Base-by-base conservation (phyloP, 2,113 vertebrate species). In the Xyrauchen texanus region DNA sequence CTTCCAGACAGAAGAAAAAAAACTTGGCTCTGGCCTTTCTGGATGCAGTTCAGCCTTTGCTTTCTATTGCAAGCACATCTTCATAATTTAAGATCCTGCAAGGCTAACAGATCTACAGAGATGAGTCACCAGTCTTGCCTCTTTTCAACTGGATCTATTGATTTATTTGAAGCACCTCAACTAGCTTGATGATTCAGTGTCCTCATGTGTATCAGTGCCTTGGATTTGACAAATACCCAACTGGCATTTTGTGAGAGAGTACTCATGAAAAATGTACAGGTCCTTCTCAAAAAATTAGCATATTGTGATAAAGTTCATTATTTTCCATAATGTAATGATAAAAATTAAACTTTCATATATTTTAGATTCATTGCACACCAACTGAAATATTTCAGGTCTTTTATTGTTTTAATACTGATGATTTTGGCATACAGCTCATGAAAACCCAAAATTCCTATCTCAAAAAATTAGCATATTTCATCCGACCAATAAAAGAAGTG, bases 181-280 rank as follows among this genome's bases (percentile, higher is more conserved):
- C 78, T 55, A 78, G 78, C 68, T 69, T 81, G 85, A 84, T 73
- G 76, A 87, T 69, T 88, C 85, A 78, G 80, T 84, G 75, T 69
- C 63, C 74, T 78, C 82, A 85, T 81, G 65, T 44, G 66, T 53
- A 58, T 58, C 13, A 34, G 46, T 55, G 49, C 76, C 82, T 13
- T 81, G 82, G 82, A 82, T 86, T 86, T 79, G 60, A 77, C 81
- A 84, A 83, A 78, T 84, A 68, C 60, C 81, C 71, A 52, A 53
- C 55, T 74, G 57, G 64, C 78, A 73, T 81, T 81, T 72, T 15
- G 75, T 83, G 70, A 78, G 78, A 67, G 68, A 82, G 77, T 77
- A 76, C 79, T 85, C 79, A 82, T 84, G 86, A 80, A 81, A 82
- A 82, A 81, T 51, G n/a, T n/a, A n/a, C n/a, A n/a, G n/a, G n/a